phyloP scores from a whole-genome alignment of 2,888 invertebrate species.

The Scelioninae gen. 2 region DNA sequence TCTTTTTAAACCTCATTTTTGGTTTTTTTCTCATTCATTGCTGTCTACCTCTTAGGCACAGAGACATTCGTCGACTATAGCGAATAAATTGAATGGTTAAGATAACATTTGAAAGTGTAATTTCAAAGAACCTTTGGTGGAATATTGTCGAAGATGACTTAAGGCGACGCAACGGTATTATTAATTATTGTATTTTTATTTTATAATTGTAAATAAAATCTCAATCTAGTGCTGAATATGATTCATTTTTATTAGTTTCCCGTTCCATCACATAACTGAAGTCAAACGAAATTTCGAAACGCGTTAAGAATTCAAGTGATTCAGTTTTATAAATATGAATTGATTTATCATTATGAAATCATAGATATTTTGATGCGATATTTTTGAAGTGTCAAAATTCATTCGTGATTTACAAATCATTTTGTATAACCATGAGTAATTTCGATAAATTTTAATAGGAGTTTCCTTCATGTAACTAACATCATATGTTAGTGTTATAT shows the following conservation, averaged over 20 bases:
- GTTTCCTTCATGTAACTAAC: too few species aligned
- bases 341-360: conserved; percentile 5
- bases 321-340: conserved; percentile 16
- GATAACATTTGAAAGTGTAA: not conserved
- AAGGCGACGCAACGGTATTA: conserved; percentile 48
- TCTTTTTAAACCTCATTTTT: too few species aligned
- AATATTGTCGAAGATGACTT: conserved; percentile 15
- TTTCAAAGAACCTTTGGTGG: not conserved
- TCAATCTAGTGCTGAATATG: conserved; percentile 62
- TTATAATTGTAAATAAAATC: conserved; percentile 69
- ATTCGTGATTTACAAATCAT: not conserved
- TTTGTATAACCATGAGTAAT: not conserved
- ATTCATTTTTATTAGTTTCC: not conserved
- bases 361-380: not conserved
- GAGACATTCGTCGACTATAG: conserved; percentile 23
- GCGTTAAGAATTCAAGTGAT: conserved; percentile 8
- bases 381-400: not conserved
- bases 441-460: too few species aligned
- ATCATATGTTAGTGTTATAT: too few species aligned
- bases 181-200: conserved; percentile 61
- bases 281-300: not conserved
- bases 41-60: conserved; percentile 51
- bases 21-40: conserved; percentile 28
- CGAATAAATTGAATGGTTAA: conserved; percentile 6
- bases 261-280: not conserved